Percentiles rank a stretch among this genome's conserved stretches.
These are phyloP conservation scores for Eristalis pertinax DNA, from an alignment of 2,888 invertebrate species.

Conservation along the genomic window DNA sequence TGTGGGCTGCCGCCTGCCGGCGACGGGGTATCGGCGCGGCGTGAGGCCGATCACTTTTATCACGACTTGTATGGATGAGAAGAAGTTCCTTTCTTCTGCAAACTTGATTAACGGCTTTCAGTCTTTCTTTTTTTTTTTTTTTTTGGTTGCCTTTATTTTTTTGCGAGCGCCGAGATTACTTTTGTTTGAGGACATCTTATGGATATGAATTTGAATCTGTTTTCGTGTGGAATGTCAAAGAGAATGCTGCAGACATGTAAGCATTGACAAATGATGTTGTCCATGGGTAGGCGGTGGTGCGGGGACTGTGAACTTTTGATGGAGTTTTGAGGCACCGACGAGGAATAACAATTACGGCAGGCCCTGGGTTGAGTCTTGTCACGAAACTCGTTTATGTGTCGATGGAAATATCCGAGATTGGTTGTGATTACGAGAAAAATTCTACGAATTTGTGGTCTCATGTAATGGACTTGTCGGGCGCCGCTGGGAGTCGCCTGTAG, in stretches of 20 bases:
- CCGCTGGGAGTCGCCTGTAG: background rate
- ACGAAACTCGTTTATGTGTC: background rate
- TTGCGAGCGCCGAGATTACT: conserved; percentile 37
- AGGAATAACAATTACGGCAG: background rate
- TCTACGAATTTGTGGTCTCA: background rate
- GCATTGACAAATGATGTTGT: conserved; percentile 55
- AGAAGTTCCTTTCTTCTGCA: conserved; percentile 50
- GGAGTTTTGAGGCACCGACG: background rate
- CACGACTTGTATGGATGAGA: conserved; percentile 63
- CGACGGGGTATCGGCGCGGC: background rate
- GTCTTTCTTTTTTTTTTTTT: conserved; percentile 2
- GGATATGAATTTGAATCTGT: conserved; percentile 65
- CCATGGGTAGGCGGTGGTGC: background rate
- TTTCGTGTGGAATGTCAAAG: conserved; percentile 40
- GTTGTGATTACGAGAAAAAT: background rate
- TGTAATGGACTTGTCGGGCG: background rate
- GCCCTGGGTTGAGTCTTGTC: background rate
- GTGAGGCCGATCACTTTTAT: conserved; percentile 40
- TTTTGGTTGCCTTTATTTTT: background rate
- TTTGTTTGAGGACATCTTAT: conserved; percentile 35
- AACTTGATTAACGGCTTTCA: conserved; percentile 66
- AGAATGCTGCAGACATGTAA: conserved; percentile 59
- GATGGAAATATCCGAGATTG: background rate
- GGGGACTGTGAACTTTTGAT: background rate
- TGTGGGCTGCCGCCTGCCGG: background rate